phyloP scores from a whole-genome alignment of 2,113 vertebrate species.

The Sorex araneus region DNA sequence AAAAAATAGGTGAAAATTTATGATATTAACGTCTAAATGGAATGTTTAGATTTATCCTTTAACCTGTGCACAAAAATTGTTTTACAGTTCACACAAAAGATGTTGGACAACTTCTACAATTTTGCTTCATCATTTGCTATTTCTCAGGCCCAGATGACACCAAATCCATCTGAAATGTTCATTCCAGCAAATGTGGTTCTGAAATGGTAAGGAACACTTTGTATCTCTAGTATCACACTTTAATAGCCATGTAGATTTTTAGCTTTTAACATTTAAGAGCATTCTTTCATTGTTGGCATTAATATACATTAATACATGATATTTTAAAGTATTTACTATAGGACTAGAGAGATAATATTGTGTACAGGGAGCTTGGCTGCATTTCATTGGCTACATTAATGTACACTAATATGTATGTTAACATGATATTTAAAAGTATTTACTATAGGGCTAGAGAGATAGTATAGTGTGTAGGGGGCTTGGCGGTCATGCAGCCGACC shows the following conservation, averaged over 20 bases:
- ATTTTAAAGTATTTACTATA: neutral
- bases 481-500: too few species aligned
- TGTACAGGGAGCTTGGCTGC: too few species aligned
- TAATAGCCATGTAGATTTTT: neutral
- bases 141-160: slow-evolving; percentile 96
- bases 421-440: neutral
- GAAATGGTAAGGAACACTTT: slow-evolving; percentile 90
- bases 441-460: neutral
- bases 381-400: slow-evolving; percentile 52
- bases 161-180: slow-evolving; percentile 95
- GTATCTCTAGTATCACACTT: slow-evolving; percentile 27
- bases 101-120: slow-evolving; percentile 98
- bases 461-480: too few species aligned
- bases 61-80: slow-evolving; percentile 18
- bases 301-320: neutral
- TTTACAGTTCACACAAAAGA: slow-evolving; percentile 96
- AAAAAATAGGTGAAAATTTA: too few species aligned
- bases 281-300: slow-evolving; percentile 52
- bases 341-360: too few species aligned
- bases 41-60: slow-evolving; percentile 38
- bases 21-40: neutral
- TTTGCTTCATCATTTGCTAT: slow-evolving; percentile 96
- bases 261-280: slow-evolving; percentile 55
- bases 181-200: slow-evolving; percentile 96
- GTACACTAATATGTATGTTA: neutral